phyloP scores from a whole-genome alignment of 92 coral and sea anemone genomes.

The Blastomussa wellsi region DNA sequence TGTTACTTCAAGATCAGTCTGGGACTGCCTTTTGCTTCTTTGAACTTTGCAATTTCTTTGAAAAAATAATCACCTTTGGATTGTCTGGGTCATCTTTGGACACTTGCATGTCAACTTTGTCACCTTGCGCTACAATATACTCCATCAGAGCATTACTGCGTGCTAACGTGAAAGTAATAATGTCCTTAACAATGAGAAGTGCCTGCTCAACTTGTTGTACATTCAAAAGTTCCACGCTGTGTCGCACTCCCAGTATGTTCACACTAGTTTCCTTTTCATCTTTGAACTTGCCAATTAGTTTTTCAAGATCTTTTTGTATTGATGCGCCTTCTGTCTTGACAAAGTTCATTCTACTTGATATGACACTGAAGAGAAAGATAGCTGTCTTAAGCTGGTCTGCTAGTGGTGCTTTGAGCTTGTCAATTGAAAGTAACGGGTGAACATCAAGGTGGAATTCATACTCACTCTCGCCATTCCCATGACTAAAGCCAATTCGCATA shows the following conservation, averaged over 20 bases:
- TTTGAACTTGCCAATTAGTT: constrained; percentile 67
- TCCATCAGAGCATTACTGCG: constrained; percentile 85
- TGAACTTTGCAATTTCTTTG: constrained; percentile 67
- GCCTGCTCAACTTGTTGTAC: constrained; percentile 95
- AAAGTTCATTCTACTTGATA: constrained; percentile 78
- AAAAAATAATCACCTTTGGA: constrained; percentile 88
- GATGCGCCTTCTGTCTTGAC: constrained; percentile 69
- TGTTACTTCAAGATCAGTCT: not conserved
- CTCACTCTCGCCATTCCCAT: constrained; percentile 76
- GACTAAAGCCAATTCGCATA: constrained; percentile 92
- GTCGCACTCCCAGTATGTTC: constrained; percentile 72
- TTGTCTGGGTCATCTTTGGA: constrained; percentile 73
- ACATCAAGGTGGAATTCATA: constrained; percentile 91
- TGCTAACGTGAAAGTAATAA: constrained; percentile 56
- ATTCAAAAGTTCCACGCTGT: constrained; percentile 81
- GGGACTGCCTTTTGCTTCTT: constrained; percentile 50
- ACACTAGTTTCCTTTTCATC: constrained; percentile 58
- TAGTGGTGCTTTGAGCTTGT: constrained; percentile 72
- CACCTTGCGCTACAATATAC: constrained; percentile 91
- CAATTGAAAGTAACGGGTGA: constrained; percentile 82
- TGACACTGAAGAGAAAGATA: constrained; percentile 67
- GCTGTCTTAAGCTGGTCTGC: constrained; percentile 73
- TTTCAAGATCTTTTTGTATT: constrained; percentile 77
- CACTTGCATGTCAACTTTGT: constrained; percentile 89
- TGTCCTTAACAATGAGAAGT: constrained; percentile 82